Evolutionary conservation across 2,888 invertebrate species (phyloP).

Genomic region (Troides helena): DNA sequence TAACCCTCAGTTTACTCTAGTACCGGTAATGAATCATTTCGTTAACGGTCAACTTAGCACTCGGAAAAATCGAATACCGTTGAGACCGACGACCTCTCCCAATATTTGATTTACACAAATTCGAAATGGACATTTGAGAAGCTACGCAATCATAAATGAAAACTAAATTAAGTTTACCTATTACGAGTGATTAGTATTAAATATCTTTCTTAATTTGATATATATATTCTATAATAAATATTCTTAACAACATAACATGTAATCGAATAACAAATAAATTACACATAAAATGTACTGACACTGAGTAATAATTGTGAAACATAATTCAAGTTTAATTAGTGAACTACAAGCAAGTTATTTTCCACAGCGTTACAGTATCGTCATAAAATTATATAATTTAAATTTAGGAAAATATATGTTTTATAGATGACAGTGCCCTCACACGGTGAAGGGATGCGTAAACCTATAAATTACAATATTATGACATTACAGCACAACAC

Average conservation of each 20-base stretch:
- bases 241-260: too few species aligned
- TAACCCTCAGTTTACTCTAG: conserved; percentile 71
- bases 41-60: conserved; percentile 70
- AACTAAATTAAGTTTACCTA: conserved; percentile 38
- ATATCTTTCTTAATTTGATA: neutral
- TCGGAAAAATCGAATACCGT: conserved; percentile 61
- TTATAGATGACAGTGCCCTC: conserved; percentile 7
- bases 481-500: conserved; percentile 43
- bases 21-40: conserved; percentile 75
- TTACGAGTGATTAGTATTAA: neutral
- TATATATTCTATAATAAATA: neutral
- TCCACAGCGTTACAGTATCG: too few species aligned
- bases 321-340: too few species aligned
- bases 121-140: conserved; percentile 44
- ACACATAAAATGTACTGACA: too few species aligned
- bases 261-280: too few species aligned
- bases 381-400: neutral
- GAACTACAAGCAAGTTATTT: too few species aligned
- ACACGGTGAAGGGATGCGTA: conserved; percentile 34
- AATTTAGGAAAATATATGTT: neutral
- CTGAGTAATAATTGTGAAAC: too few species aligned
- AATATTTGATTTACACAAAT: conserved; percentile 60
- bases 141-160: conserved; percentile 31
- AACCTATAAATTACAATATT: conserved; percentile 48
- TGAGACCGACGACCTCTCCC: conserved; percentile 57